These are phyloP conservation scores for Zaprionus capensis DNA, from an alignment of 1,140 invertebrate species.

Conservation along the genomic window DNA sequence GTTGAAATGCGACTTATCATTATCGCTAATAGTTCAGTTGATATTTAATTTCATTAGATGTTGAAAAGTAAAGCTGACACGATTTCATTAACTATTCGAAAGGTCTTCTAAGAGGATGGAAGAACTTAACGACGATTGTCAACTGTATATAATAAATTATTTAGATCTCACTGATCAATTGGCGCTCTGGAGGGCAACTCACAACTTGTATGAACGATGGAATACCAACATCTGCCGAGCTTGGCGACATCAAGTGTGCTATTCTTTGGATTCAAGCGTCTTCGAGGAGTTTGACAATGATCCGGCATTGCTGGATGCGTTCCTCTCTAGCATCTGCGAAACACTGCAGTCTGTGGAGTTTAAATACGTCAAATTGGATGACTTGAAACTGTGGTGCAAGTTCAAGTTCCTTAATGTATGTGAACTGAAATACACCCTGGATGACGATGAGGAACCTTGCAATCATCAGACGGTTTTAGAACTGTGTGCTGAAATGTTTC, in stretches of 20 bases:
- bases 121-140: slow-evolving; percentile 16
- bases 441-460: background rate
- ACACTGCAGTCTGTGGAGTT: background rate
- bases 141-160: slow-evolving; percentile 10
- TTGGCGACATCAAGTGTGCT: slow-evolving; percentile 13
- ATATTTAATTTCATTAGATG: background rate
- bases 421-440: background rate
- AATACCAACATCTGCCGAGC: background rate
- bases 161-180: slow-evolving; percentile 15
- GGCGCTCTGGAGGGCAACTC: slow-evolving; percentile 2
- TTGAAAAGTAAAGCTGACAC: background rate
- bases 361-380: background rate
- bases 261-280: background rate
- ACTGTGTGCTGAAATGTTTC: background rate
- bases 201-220: background rate
- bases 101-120: background rate
- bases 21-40: background rate
- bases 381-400: background rate
- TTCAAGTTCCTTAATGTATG: background rate
- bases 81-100: background rate
- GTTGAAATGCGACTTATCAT: background rate
- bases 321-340: slow-evolving; percentile 5
- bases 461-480: background rate
- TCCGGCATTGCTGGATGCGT: background rate
- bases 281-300: background rate